Evolutionary conservation across 2,888 invertebrate species (phyloP).

Genomic region (Trisateles emortualis): DNA sequence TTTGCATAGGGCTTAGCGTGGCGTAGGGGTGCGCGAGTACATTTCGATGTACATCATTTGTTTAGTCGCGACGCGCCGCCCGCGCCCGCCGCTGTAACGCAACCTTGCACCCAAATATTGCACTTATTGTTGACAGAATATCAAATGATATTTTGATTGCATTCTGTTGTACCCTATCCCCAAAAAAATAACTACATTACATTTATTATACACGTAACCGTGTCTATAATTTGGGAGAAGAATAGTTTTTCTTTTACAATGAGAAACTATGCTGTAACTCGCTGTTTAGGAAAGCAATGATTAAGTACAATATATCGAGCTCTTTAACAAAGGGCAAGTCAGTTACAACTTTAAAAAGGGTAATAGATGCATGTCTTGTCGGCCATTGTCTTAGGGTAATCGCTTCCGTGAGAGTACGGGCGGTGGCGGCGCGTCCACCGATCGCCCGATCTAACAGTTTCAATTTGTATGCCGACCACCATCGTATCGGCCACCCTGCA

Average conservation of each 20-base stretch:
- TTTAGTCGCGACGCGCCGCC: constrained; percentile 66
- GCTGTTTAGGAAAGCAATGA: constrained; percentile 11
- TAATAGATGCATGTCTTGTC: constrained; percentile 84
- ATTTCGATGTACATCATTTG: constrained; percentile 86
- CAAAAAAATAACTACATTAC: constrained; percentile 7
- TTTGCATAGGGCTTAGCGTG: constrained; percentile 83
- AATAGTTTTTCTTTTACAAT: neutral
- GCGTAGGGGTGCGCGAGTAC: constrained; percentile 81
- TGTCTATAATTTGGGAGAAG: neutral
- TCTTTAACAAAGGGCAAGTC: constrained; percentile 69
- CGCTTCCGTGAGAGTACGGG: constrained; percentile 82
- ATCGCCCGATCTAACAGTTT: constrained; percentile 70
- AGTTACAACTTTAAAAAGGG: constrained; percentile 74
- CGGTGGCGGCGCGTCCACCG: constrained; percentile 54
- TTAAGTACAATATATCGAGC: constrained; percentile 46
- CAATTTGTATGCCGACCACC: constrained; percentile 77
- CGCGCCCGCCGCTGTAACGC: constrained; percentile 13
- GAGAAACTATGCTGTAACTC: neutral
- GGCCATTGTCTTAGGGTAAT: constrained; percentile 82
- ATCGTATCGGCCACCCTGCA: constrained; percentile 69
- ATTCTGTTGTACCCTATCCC: constrained; percentile 47
- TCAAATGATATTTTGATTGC: constrained; percentile 77
- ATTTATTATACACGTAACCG: neutral
- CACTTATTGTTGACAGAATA: constrained; percentile 81
- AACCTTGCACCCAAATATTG: constrained; percentile 56